Evolutionary conservation across 2,797 vertebrate genomes (phyloP), one percentile per base, ranked within the genome.

Genomic region (Thalassophryne amazonica): DNA sequence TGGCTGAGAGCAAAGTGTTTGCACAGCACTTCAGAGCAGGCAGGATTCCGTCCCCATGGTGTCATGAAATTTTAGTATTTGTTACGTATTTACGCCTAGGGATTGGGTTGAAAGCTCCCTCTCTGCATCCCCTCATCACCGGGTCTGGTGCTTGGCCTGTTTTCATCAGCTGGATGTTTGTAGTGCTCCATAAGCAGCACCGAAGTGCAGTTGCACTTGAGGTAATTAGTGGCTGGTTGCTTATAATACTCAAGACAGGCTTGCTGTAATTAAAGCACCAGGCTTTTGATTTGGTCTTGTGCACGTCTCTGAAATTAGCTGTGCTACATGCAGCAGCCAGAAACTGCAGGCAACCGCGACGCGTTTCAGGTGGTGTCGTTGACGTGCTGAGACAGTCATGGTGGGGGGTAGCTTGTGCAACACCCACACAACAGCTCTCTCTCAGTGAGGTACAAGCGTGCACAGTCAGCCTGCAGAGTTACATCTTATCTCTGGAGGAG

Each of bases 51-150:
- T 85, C 78, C 80, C 71, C 43, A 67, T 65, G 67, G 78, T 76
- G 48, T 34, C 70, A 87, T 87, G 81, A 88, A 88, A 86, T 88
- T 88, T 88, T 75, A 87, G 79, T 47, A 81, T 41, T 65, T 75
- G 63, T 86, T 84, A 80, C 12, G 76, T 72, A 86, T 76, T 72
- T 67, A 70, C 33, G 37, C 73, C 42, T 15, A 34, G 75, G 79
- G 78, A 81, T 70, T 40, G 36, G 67, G 59, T 73, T 82, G 73
- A 83, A 84, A 79, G 73, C 83, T 73, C 76, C 64, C 71, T 60
- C 65, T 45, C 39, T 60, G 49, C 56, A 60, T 62, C 45, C 50
- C 49, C 43, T 64, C 58, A 69, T 78, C 64, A 50, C 34, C 45
- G 46, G 61, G 70, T 64, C 69, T 62, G 46, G 66, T 35, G 49